Percentiles rank a stretch among this genome's conserved stretches.
phyloP scores from a whole-genome alignment of 2,113 vertebrate species.

The Tricholaema leucomelas region DNA sequence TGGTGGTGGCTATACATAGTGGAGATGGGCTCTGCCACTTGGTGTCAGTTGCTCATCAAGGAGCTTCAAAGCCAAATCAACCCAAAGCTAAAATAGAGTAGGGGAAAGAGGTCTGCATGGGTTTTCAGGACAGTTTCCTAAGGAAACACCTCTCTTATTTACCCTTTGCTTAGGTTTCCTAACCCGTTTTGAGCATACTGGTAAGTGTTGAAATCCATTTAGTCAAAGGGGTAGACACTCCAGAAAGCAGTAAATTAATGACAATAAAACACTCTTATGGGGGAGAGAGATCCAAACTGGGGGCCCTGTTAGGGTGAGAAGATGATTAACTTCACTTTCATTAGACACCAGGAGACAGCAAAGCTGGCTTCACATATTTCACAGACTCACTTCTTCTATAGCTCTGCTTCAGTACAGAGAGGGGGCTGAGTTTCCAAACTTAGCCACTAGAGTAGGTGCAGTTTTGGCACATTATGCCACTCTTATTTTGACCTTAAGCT shows the following conservation, averaged over 20 bases:
- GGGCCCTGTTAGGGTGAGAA: background rate
- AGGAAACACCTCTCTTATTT: background rate
- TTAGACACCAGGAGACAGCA: background rate
- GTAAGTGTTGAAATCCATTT: background rate
- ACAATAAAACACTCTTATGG: background rate
- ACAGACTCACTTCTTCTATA: background rate
- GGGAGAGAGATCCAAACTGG: background rate
- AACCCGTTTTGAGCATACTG: background rate
- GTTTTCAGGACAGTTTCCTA: background rate
- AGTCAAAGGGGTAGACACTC: background rate
- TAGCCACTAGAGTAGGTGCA: background rate
- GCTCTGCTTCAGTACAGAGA: background rate
- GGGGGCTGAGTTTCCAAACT: background rate
- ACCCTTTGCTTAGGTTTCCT: background rate
- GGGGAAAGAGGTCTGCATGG: background rate
- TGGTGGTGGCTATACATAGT: fast-evolving
- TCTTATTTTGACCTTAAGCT: background rate
- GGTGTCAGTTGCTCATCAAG: background rate
- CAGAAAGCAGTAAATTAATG: background rate
- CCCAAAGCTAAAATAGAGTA: background rate
- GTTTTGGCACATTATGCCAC: background rate
- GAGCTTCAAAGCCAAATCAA: background rate
- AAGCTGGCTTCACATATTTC: background rate
- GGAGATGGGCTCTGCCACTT: background rate
- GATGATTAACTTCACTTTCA: background rate